Evolutionary conservation across 2,888 invertebrate species (phyloP).

Genomic region (Isoperla grammatica): DNA sequence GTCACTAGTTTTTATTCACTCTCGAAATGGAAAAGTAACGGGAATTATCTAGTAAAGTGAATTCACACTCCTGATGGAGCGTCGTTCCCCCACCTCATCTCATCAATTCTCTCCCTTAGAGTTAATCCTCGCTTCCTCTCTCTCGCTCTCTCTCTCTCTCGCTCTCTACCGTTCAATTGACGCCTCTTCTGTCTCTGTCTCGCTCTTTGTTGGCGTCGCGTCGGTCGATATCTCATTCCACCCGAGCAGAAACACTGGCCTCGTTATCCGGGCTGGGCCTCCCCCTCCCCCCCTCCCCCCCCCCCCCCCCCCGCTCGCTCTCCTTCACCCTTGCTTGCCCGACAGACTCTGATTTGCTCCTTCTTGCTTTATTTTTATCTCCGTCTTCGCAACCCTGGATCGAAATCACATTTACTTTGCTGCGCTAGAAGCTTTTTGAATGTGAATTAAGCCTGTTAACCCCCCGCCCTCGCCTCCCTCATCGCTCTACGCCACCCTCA

Average conservation of each 20-base stretch:
- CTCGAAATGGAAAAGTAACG: too few species aligned
- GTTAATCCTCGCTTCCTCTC: too few species aligned
- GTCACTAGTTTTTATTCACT: too few species aligned
- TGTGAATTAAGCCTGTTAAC: conserved; percentile 31
- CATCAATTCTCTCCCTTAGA: too few species aligned
- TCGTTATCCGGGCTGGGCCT: conserved; percentile 9
- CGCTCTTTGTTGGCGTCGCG: conserved; percentile 2
- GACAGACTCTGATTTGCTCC: conserved; percentile 16
- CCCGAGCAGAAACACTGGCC: neutral
- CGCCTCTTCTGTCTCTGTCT: too few species aligned
- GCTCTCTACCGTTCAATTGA: too few species aligned
- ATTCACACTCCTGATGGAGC: too few species aligned
- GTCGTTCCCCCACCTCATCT: too few species aligned
- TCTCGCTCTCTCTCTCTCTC: too few species aligned
- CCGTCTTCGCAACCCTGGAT: conserved; percentile 21
- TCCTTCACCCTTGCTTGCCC: neutral
- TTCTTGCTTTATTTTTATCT: conserved; percentile 22
- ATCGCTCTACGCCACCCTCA: conserved; percentile 2
- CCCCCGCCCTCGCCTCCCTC: conserved; percentile 13
- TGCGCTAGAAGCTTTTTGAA: conserved; percentile 30
- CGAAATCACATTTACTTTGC: conserved; percentile 30
- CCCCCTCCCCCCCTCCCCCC: conserved; percentile 1
- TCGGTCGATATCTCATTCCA: conserved; percentile 9
- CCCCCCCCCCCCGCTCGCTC: neutral
- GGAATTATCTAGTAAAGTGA: too few species aligned